A percentile compares a stretch with the other conserved stretches of the same genome.
phyloP scores from a whole-genome alignment of 1,140 invertebrate species.

The Aphelinus atriplicis region DNA sequence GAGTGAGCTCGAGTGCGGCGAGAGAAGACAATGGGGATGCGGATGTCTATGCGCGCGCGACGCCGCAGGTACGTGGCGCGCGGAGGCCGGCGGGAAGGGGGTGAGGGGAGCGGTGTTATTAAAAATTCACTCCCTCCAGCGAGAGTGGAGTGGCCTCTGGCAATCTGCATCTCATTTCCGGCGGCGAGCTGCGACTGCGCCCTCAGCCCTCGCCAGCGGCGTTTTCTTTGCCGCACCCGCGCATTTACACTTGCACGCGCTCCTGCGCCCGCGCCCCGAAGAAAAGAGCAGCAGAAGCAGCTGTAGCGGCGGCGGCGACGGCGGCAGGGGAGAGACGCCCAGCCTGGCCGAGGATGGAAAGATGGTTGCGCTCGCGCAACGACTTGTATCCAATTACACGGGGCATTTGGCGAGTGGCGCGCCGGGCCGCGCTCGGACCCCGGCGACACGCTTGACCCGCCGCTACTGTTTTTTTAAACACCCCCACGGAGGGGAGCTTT shows the following conservation, averaged over 20 bases:
- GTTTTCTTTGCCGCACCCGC: slow-evolving; percentile 4
- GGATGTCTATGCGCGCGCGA: neutral
- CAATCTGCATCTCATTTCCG: slow-evolving; percentile 67
- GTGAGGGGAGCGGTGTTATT: slow-evolving; percentile 62
- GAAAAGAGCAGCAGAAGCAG: neutral
- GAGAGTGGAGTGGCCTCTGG: slow-evolving; percentile 64
- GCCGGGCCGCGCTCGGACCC: slow-evolving; percentile 34
- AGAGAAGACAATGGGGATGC: slow-evolving; percentile 58
- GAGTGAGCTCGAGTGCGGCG: slow-evolving; percentile 42
- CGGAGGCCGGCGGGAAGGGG: too few relatives aligned
- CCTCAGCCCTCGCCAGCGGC: slow-evolving; percentile 36
- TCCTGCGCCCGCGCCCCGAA: slow-evolving; percentile 15
- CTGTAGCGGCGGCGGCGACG: too few relatives aligned
- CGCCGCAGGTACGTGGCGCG: too few relatives aligned
- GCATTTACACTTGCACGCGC: slow-evolving; percentile 11
- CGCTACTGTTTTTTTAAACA: neutral
- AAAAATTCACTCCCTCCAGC: slow-evolving; percentile 65
- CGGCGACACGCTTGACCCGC: neutral
- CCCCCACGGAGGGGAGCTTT: too few relatives aligned
- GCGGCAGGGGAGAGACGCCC: neutral
- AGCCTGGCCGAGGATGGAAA: slow-evolving; percentile 29
- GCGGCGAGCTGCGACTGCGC: slow-evolving; percentile 37
- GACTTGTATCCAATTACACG: slow-evolving; percentile 56
- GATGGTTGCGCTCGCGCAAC: slow-evolving; percentile 27
- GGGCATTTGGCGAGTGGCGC: slow-evolving; percentile 42